Percentiles rank a stretch among this genome's conserved stretches.
Conservation (phyloP, 2,113 vertebrate species). For the Corythaixoides concolor region DNA sequence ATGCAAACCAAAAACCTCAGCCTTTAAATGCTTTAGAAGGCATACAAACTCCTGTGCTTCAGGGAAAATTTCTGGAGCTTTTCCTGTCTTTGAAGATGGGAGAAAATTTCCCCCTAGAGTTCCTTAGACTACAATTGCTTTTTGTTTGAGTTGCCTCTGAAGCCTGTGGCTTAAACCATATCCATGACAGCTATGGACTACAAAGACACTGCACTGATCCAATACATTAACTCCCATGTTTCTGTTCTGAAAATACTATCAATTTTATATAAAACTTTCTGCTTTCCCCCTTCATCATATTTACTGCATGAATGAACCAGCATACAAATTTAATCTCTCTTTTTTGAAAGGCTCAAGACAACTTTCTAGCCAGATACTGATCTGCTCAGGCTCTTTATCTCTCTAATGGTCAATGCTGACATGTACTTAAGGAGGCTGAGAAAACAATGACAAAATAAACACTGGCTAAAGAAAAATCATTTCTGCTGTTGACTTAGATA, state of each 20-base stretch:
- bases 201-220: background rate
- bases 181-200: background rate
- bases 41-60: background rate
- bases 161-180: background rate
- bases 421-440: slow-evolving; percentile 29
- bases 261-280: slow-evolving; percentile 31
- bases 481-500: background rate
- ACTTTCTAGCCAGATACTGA: background rate
- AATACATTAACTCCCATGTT: background rate
- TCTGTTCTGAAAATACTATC: background rate
- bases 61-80: background rate
- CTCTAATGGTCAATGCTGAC: slow-evolving; percentile 45
- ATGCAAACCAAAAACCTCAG: background rate
- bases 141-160: background rate
- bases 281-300: background rate
- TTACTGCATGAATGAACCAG: background rate
- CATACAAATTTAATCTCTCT: slow-evolving; percentile 29
- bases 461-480: slow-evolving; percentile 35
- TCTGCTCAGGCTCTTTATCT: slow-evolving; percentile 28
- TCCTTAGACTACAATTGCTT: background rate
- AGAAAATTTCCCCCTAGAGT: background rate
- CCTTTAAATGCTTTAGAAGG: background rate
- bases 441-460: slow-evolving; percentile 61
- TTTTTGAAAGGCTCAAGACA: background rate
- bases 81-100: background rate